A percentile compares a stretch with the other conserved stretches of the same genome.
phyloP scores from a whole-genome alignment of 2,797 vertebrate species.

The Tapera naevia region DNA sequence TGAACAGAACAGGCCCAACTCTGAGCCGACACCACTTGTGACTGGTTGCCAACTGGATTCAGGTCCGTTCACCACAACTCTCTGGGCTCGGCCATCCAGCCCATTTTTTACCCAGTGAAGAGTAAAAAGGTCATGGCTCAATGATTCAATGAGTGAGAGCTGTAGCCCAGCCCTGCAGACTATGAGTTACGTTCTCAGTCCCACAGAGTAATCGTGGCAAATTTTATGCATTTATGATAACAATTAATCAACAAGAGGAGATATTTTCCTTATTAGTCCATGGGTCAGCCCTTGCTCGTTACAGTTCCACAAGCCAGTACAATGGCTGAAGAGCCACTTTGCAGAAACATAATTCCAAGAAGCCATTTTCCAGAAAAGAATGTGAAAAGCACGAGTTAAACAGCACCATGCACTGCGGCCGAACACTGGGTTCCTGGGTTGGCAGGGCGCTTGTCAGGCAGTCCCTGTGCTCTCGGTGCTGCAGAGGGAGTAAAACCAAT shows the following conservation, averaged over 20 bases:
- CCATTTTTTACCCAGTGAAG: too few species aligned
- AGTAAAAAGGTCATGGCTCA: background rate
- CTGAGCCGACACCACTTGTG: too few species aligned
- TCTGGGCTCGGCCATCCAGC: too few species aligned
- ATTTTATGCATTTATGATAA: background rate
- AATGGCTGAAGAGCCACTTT: background rate
- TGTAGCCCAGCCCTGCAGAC: background rate
- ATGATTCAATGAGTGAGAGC: background rate
- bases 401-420: accelerated
- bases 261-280: background rate
- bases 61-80: too few species aligned
- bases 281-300: background rate
- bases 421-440: accelerated
- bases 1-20: too few species aligned
- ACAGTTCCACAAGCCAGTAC: background rate
- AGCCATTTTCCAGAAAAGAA: background rate
- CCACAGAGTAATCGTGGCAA: background rate
- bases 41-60: too few species aligned
- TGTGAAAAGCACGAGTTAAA: background rate
- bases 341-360: background rate
- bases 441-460: background rate
- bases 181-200: background rate
- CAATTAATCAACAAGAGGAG: background rate
- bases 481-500: background rate
- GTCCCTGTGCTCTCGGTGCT: background rate